Base-by-base conservation (phyloP, 2,113 vertebrate genomes). In the Chloropsis hardwickii region DNA sequence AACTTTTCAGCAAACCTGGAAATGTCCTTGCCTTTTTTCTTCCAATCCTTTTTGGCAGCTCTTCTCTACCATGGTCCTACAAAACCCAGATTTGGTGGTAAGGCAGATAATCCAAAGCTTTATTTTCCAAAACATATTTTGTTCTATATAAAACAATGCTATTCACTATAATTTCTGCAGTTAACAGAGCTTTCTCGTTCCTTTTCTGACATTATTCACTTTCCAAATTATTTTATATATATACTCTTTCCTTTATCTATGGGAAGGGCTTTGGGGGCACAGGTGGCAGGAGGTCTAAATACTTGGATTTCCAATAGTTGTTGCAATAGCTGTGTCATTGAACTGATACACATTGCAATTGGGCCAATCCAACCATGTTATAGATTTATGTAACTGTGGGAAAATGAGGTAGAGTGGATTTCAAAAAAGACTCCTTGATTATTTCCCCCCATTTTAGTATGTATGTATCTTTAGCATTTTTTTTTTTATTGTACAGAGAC, bases 401-500 rank as follows among this genome's bases (percentile, higher is more conserved):
- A 28, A 88, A 81, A 74, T 25, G 1, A 70, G 10, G 5, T 64
- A 35, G 28, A 64, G 18, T 14, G 23, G 10, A 44, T 47, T 15
- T 13, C 9, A 21, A 29, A 47, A 42, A 35, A 23, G 10, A 20
- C 16, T 8, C 8, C 20, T 31, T 71, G 16, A 8, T 48, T 16
- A 17, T 69, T 39, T 25, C 6, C 4, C 15, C 7, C 5, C 2
- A 5, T 18, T 54, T 37, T 11, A 19, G 1, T 37, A 2, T 58
- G 5, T 40, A 1, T 42, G 7, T 28, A 44, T 8, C 12, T 53
- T 70, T 18, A 50, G 9, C 7, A 22, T 70, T 85, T 83, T 60
- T 37, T 60, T 37, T 37, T 58, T 12, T 37, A 4, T 48, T 50
- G 12, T 37, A 54, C 6, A 20, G 28, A 79, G n/a, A 10, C 17